Conservation (phyloP, 2,888 invertebrate species). For the Mythimna impura region DNA sequence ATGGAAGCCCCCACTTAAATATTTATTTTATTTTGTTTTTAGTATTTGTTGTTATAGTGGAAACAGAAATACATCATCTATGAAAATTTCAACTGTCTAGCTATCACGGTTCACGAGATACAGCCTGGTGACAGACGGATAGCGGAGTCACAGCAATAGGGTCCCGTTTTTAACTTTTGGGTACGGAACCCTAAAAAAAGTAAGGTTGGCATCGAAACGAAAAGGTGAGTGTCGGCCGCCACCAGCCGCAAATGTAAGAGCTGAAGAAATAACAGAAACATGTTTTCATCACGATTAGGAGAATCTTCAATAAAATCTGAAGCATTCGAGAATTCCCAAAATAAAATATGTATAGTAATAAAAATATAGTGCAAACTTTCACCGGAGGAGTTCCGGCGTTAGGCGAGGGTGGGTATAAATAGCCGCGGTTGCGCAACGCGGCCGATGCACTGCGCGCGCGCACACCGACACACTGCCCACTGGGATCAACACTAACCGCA, state of each 20-base stretch:
- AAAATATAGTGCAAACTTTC: slow-evolving; percentile 67
- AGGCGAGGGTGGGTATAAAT: slow-evolving; percentile 73
- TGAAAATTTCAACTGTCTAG: too few relatives aligned
- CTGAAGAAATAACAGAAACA: background rate
- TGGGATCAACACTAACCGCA: slow-evolving; percentile 47
- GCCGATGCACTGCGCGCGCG: slow-evolving; percentile 74
- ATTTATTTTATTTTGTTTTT: too few relatives aligned
- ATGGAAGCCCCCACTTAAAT: too few relatives aligned
- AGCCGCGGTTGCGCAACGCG: slow-evolving; percentile 74
- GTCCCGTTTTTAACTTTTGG: too few relatives aligned
- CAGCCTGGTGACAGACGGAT: too few relatives aligned
- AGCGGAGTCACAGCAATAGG: too few relatives aligned
- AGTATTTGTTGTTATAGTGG: too few relatives aligned
- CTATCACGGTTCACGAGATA: too few relatives aligned
- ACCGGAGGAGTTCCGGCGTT: slow-evolving; percentile 65
- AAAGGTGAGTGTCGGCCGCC: background rate
- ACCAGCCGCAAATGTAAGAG: background rate
- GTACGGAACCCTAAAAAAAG: too few relatives aligned
- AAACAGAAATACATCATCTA: too few relatives aligned
- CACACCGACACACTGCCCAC: slow-evolving; percentile 47
- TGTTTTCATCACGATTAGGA: background rate
- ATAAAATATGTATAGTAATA: slow-evolving; percentile 46
- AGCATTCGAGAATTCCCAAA: slow-evolving; percentile 23
- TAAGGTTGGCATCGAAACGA: background rate
- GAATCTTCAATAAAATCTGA: slow-evolving; percentile 4